A percentile compares a stretch with the other conserved stretches of the same genome.
phyloP scores from a whole-genome alignment of 1,140 invertebrate species.

The Frieseomelitta varia region DNA sequence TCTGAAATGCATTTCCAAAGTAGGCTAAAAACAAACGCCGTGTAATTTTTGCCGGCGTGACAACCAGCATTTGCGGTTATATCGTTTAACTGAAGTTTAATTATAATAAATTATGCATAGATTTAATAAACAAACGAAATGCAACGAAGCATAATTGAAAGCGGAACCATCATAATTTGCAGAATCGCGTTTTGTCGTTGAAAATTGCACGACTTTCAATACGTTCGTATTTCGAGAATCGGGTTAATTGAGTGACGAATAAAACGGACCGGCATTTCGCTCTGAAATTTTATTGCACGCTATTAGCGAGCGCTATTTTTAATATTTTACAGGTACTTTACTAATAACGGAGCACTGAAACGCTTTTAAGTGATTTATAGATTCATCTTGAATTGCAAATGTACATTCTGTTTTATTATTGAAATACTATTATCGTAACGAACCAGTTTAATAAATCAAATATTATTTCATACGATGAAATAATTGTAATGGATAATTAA shows the following conservation, averaged over 20 bases:
- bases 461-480: neutral
- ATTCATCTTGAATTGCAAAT: neutral
- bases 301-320: too few relatives aligned
- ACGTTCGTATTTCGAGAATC: neutral
- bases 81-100: neutral
- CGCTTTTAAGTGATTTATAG: neutral
- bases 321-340: neutral
- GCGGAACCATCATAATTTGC: neutral
- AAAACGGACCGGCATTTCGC: neutral
- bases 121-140: constrained; percentile 1
- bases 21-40: too few relatives aligned
- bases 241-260: neutral
- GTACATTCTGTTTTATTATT: neutral
- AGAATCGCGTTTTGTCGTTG: neutral
- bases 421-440: neutral
- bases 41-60: neutral
- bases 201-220: neutral
- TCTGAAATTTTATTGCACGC: neutral
- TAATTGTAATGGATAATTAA: too few relatives aligned
- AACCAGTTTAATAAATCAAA: neutral
- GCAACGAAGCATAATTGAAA: neutral
- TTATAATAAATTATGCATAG: neutral
- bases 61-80: neutral
- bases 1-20: neutral
- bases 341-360: neutral